These are phyloP conservation scores for Erebia aethiops DNA, from an alignment of 2,888 invertebrate species.

Conservation along the genomic window DNA sequence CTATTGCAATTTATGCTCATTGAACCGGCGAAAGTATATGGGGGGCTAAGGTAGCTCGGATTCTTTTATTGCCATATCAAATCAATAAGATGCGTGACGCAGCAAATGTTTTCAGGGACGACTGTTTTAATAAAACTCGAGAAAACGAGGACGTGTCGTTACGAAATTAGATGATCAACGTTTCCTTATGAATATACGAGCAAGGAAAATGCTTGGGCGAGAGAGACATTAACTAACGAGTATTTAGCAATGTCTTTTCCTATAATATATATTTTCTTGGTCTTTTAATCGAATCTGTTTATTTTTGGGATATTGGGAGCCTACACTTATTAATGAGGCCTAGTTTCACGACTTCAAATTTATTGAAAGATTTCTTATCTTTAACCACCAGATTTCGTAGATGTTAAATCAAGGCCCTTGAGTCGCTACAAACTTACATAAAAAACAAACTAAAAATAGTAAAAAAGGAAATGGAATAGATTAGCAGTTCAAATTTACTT, in stretches of 20 bases:
- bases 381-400: too few species aligned
- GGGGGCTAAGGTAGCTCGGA: constrained; percentile 73
- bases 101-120: constrained; percentile 46
- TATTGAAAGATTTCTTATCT: too few species aligned
- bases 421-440: too few species aligned
- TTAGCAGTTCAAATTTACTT: too few species aligned
- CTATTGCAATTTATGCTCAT: constrained; percentile 81
- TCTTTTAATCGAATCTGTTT: background rate
- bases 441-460: too few species aligned
- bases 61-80: constrained; percentile 77
- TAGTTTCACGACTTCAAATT: background rate
- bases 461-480: too few species aligned
- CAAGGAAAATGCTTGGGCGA: background rate
- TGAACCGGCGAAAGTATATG: constrained; percentile 78
- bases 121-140: constrained; percentile 51
- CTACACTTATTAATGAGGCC: background rate
- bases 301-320: constrained; percentile 1
- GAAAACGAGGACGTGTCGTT: constrained; percentile 37
- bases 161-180: constrained; percentile 23
- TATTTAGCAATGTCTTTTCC: constrained; percentile 2
- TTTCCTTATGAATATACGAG: constrained; percentile 13
- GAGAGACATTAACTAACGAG: constrained; percentile 19
- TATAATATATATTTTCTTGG: background rate
- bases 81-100: constrained; percentile 75
- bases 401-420: too few species aligned